Conservation (phyloP, 2,113 vertebrate species). For the Turdus rufiventris region DNA sequence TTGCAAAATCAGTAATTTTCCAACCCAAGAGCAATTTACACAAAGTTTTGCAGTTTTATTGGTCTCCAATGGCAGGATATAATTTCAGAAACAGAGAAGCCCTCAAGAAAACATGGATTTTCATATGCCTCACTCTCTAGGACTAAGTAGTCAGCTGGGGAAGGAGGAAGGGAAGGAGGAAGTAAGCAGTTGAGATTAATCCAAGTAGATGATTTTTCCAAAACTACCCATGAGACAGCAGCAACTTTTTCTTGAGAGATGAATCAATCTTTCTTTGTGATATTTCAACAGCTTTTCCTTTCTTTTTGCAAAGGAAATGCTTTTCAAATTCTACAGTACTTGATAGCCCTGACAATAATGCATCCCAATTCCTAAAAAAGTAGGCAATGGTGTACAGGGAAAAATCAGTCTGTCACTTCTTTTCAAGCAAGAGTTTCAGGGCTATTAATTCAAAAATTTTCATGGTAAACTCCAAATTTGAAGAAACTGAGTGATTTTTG, state of each 20-base stretch:
- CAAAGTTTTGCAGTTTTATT: slow-evolving; percentile 34
- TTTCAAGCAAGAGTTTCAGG: neutral
- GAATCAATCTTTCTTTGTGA: slow-evolving; percentile 21
- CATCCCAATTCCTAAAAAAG: neutral
- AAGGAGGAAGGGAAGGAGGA: slow-evolving; percentile 10
- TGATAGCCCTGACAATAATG: neutral
- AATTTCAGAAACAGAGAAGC: slow-evolving; percentile 42
- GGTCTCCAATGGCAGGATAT: slow-evolving; percentile 25
- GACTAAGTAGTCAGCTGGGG: slow-evolving; percentile 26
- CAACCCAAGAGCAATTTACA: slow-evolving; percentile 16
- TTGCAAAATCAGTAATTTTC: slow-evolving; percentile 36
- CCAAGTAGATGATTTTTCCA: slow-evolving; percentile 31
- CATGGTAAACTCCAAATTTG: neutral
- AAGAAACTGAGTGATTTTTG: neutral
- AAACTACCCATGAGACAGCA: slow-evolving; percentile 33
- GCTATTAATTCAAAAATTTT: neutral
- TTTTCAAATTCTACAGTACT: neutral
- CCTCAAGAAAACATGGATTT: slow-evolving; percentile 18
- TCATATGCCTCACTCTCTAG: neutral
- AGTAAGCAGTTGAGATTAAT: slow-evolving; percentile 35
- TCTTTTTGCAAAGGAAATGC: neutral
- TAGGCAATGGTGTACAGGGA: neutral
- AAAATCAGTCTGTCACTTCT: neutral
- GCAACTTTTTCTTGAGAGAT: neutral
- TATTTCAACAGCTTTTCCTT: neutral